phyloP scores from a whole-genome alignment of 2,113 vertebrate species.

The Xiphophorus couchianus region DNA sequence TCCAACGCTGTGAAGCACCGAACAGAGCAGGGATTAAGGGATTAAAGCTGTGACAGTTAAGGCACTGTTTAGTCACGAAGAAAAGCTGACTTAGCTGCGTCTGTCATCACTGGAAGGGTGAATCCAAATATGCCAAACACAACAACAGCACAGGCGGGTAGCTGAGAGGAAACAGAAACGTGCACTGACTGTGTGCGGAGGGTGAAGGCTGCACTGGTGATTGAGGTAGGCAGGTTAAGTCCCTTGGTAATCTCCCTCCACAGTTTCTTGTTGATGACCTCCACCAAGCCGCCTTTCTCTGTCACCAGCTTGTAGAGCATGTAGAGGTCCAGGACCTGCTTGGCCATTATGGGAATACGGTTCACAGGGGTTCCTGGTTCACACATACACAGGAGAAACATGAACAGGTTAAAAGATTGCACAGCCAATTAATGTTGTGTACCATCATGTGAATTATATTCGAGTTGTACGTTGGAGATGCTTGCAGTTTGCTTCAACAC shows the following conservation, averaged over 20 bases:
- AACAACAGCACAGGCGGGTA: not conserved
- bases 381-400: not conserved
- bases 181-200: slow-evolving; percentile 94
- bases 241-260: slow-evolving; percentile 99
- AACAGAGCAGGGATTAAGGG: slow-evolving; percentile 23
- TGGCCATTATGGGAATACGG: slow-evolving; percentile 98
- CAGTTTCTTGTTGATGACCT: slow-evolving; percentile 99
- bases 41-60: slow-evolving; percentile 3
- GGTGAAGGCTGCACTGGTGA: slow-evolving; percentile 98
- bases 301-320: slow-evolving; percentile 97
- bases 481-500: no score
- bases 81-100: not conserved
- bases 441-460: no score
- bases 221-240: slow-evolving; percentile 96
- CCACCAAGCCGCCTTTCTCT: slow-evolving; percentile 95
- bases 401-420: slow-evolving; percentile 5
- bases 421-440: not conserved
- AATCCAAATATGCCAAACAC: not conserved
- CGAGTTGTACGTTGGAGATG: no score
- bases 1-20: not conserved
- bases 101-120: not conserved
- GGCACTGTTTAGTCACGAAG: not conserved
- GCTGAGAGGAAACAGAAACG: not conserved
- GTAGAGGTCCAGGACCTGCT: slow-evolving; percentile 96
- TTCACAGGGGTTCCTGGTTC: slow-evolving; percentile 93